Conservation (phyloP, 1,140 invertebrate species). For the Danaus melanippus region DNA sequence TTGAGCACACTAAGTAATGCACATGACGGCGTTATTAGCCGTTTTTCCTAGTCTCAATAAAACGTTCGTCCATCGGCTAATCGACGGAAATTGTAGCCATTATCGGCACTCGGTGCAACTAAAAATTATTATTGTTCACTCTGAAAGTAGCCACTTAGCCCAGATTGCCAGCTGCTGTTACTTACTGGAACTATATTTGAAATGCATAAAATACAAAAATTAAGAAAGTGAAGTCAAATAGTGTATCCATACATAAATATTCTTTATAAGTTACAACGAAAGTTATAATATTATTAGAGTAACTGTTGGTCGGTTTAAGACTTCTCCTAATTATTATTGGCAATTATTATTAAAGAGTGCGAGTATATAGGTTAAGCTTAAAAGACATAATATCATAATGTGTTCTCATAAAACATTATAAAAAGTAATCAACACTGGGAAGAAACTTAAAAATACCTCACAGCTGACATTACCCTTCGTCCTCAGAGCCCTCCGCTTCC, state of each 20-base stretch:
- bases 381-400: no score
- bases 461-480: slow-evolving; percentile 67
- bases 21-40: slow-evolving; percentile 37
- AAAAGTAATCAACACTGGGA: slow-evolving; percentile 55
- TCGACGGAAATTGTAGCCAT: slow-evolving; percentile 67
- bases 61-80: slow-evolving; percentile 52
- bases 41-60: slow-evolving; percentile 57
- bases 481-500: slow-evolving; percentile 64
- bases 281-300: no score
- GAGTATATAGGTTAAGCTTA: no score
- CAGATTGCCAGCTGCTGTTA: slow-evolving; percentile 37
- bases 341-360: no score
- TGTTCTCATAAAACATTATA: slow-evolving; percentile 26
- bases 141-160: slow-evolving; percentile 62
- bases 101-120: slow-evolving; percentile 61
- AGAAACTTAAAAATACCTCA: slow-evolving; percentile 66
- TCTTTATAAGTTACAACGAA: no score
- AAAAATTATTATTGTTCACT: slow-evolving; percentile 67
- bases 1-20: slow-evolving; percentile 9
- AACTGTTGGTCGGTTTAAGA: no score
- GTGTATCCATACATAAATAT: no score
- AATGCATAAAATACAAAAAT: no score
- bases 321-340: no score
- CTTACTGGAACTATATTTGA: background rate
- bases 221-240: no score